A percentile compares a stretch with the other conserved stretches of the same genome.
Evolutionary conservation across 2,888 invertebrate species (phyloP).

Genomic region (Latheticus oryzae): DNA sequence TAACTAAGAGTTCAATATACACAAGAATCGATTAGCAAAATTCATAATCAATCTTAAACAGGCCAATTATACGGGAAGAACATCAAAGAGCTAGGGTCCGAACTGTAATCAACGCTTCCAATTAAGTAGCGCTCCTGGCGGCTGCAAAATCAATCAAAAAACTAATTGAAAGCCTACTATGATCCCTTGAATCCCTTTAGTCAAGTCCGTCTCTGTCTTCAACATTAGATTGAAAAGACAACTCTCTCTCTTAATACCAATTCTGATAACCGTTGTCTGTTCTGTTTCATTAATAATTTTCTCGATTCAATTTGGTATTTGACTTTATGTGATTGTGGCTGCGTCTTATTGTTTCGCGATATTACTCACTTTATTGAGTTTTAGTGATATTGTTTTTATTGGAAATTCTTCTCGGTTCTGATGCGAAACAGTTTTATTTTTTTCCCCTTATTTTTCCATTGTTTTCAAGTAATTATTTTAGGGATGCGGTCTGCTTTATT

Average conservation of each 20-base stretch:
- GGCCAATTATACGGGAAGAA: slow-evolving; percentile 64
- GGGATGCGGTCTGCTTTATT: slow-evolving; percentile 46
- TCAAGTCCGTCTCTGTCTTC: slow-evolving; percentile 41
- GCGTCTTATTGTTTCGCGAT: slow-evolving; percentile 61
- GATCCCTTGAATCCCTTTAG: slow-evolving; percentile 62
- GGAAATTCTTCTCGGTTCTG: slow-evolving; percentile 53
- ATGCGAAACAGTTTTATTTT: slow-evolving; percentile 55
- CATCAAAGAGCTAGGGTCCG: slow-evolving; percentile 62
- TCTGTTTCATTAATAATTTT: slow-evolving; percentile 65
- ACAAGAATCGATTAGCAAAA: slow-evolving; percentile 62
- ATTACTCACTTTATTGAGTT: slow-evolving; percentile 63
- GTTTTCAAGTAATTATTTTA: slow-evolving; percentile 59
- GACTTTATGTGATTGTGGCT: slow-evolving; percentile 62
- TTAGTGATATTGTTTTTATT: slow-evolving; percentile 61
- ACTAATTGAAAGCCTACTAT: slow-evolving; percentile 66
- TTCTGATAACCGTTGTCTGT: slow-evolving; percentile 56
- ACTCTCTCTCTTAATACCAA: slow-evolving; percentile 34
- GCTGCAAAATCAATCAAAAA: slow-evolving; percentile 66
- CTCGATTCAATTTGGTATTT: slow-evolving; percentile 64
- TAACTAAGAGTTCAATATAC: slow-evolving; percentile 58
- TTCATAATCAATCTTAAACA: slow-evolving; percentile 66
- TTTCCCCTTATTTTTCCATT: slow-evolving; percentile 60
- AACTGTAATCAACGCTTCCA: slow-evolving; percentile 66
- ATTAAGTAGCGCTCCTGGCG: slow-evolving; percentile 64
- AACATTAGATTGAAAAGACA: neutral